Conservation (phyloP, 2,113 vertebrate genomes). For the Lynx canadensis region DNA sequence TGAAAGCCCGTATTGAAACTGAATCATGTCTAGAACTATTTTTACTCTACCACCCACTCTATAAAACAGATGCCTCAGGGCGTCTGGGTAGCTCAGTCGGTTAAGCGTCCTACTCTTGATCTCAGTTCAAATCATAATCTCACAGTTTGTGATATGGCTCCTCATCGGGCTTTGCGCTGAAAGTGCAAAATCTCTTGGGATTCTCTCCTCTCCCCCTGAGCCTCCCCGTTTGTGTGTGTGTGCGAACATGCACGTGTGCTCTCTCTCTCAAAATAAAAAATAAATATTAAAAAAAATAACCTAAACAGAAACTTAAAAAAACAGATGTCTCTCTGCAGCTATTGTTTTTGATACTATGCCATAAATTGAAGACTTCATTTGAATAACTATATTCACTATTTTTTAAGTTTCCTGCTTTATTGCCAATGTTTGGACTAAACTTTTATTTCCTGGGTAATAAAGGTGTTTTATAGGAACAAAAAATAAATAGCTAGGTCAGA, state of each 20-base stretch:
- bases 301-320: too few relatives aligned
- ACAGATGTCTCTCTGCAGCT: background rate
- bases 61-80: background rate
- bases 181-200: background rate
- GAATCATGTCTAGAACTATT: background rate
- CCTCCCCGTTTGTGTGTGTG: background rate
- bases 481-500: slow-evolving; percentile 10
- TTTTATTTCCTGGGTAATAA: slow-evolving; percentile 19
- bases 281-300: too few relatives aligned
- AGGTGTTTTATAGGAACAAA: background rate
- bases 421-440: background rate
- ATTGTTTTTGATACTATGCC: background rate
- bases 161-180: background rate
- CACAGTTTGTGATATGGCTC: too few relatives aligned
- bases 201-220: background rate
- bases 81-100: background rate
- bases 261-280: too few relatives aligned
- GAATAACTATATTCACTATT: background rate
- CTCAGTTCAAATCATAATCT: background rate
- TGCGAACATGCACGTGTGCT: too few relatives aligned
- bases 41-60: background rate
- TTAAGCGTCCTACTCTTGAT: background rate
- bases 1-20: background rate
- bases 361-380: background rate
- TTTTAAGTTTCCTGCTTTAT: slow-evolving; percentile 16